Percentiles rank a stretch among this genome's conserved stretches.
Evolutionary conservation across 2,888 invertebrate species (phyloP).

Genomic region (Apotomis turbidana): DNA sequence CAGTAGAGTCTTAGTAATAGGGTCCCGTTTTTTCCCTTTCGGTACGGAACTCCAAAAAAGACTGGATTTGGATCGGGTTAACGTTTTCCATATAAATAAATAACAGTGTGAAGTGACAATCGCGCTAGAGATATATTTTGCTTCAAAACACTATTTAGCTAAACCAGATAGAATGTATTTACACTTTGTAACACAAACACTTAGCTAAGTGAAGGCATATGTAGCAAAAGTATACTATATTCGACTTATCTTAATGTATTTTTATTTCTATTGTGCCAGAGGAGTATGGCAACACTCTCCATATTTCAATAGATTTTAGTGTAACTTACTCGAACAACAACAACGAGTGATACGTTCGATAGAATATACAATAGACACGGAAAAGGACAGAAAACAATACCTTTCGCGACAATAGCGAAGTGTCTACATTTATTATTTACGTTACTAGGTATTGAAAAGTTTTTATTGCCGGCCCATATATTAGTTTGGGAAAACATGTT

Average conservation of each 20-base stretch:
- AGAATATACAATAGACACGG: background rate
- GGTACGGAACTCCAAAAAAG: no score
- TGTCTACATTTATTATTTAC: slow-evolving; percentile 28
- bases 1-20: no score
- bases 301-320: slow-evolving; percentile 3
- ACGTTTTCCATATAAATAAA: no score
- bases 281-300: slow-evolving; percentile 2
- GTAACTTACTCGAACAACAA: background rate
- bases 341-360: slow-evolving; percentile 10
- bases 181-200: background rate
- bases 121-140: no score
- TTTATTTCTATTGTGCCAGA: slow-evolving; percentile 13
- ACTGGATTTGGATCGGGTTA: no score
- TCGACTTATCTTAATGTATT: slow-evolving; percentile 18
- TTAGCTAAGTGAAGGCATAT: slow-evolving; percentile 3
- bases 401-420: slow-evolving; percentile 3
- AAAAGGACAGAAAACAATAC: slow-evolving; percentile 10
- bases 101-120: no score
- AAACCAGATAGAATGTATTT: background rate
- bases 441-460: slow-evolving; percentile 23
- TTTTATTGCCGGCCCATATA: background rate
- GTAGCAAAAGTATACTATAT: background rate
- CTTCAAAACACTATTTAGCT: background rate
- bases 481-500: slow-evolving; percentile 1
- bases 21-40: no score